Conservation (phyloP, 2,113 vertebrate species). For the Gymnorhina tibicen region DNA sequence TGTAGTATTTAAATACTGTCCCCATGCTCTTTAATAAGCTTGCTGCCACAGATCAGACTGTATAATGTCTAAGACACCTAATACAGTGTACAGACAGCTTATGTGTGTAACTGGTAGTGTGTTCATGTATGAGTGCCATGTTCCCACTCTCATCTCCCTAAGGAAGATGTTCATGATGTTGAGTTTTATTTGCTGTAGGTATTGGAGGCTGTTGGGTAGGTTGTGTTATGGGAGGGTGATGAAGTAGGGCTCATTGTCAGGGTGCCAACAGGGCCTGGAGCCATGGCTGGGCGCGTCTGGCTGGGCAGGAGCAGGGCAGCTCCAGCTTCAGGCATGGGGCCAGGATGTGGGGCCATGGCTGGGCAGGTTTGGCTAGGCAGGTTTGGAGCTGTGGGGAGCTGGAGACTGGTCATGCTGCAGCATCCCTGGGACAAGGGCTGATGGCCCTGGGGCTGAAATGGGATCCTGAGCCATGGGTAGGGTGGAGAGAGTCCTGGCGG, state of each 20-base stretch:
- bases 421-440: neutral
- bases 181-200: neutral
- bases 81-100: neutral
- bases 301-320: neutral
- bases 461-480: fast-evolving
- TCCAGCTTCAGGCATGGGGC: neutral
- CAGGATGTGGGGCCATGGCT: neutral
- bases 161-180: neutral
- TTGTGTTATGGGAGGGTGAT: neutral
- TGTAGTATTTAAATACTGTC: neutral
- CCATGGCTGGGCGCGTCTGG: too few species aligned
- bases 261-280: neutral
- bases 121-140: fast-evolving
- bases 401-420: neutral
- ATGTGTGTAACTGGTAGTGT: fast-evolving
- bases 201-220: neutral
- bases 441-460: fast-evolving
- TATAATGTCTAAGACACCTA: neutral
- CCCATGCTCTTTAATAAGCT: neutral
- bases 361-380: neutral
- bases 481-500: neutral
- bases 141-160: neutral
- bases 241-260: fast-evolving
- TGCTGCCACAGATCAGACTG: neutral
- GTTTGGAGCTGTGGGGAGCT: neutral